Conservation (phyloP, 2,113 vertebrate genomes). For the Corythoichthys intestinalis region DNA sequence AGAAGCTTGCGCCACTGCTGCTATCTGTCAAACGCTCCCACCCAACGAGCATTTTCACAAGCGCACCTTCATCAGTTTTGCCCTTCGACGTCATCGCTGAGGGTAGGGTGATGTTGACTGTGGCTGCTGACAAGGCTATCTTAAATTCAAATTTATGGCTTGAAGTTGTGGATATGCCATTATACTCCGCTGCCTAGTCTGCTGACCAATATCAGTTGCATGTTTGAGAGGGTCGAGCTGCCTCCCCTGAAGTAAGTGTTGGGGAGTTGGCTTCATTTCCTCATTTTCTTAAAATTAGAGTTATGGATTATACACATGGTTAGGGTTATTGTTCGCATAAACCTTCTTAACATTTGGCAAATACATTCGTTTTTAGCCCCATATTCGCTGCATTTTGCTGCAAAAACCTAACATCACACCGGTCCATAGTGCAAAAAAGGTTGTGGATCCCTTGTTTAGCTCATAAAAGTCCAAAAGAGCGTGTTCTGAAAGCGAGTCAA, state of each 20-base stretch:
- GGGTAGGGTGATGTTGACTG: slow-evolving; percentile 35
- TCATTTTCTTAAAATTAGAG: neutral
- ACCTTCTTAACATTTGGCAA: too few species aligned
- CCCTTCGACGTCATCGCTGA: slow-evolving; percentile 53
- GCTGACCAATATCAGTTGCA: slow-evolving; percentile 40
- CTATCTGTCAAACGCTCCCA: slow-evolving; percentile 34
- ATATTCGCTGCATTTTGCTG: too few species aligned
- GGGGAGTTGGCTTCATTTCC: neutral
- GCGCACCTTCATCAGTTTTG: slow-evolving; percentile 59
- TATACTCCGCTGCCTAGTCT: neutral
- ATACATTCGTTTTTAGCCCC: too few species aligned
- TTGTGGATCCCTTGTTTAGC: too few species aligned
- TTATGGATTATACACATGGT: neutral
- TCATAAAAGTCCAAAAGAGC: too few species aligned
- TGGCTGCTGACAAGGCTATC: slow-evolving; percentile 47
- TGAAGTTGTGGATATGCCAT: slow-evolving; percentile 6
- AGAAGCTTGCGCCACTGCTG: slow-evolving; percentile 46
- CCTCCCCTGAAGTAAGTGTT: slow-evolving; percentile 74
- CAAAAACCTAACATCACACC: too few species aligned
- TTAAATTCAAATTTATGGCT: slow-evolving; percentile 29
- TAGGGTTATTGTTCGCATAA: neutral
- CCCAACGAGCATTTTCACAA: slow-evolving; percentile 61
- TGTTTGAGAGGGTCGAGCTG: slow-evolving; percentile 66
- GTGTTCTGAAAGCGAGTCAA: too few species aligned
- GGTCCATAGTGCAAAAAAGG: too few species aligned